Percentiles rank a stretch among this genome's conserved stretches.
Evolutionary conservation across 1,140 invertebrate genomes (phyloP).

Genomic region (Metopolophium dirhodum): DNA sequence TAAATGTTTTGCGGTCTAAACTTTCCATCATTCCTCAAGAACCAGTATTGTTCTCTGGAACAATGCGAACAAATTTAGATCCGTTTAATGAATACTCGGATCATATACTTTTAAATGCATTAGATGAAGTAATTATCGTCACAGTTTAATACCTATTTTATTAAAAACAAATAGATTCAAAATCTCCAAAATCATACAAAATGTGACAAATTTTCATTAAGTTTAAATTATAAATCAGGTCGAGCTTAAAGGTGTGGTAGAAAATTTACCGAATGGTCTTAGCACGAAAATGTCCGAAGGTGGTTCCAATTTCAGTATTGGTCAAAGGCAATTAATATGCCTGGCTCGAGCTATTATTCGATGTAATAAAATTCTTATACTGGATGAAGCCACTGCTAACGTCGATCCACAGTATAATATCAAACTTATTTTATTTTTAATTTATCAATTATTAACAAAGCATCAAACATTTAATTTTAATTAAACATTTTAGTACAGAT

Average conservation of each 20-base stretch:
- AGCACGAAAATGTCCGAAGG: conserved; percentile 63
- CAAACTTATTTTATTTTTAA: not conserved
- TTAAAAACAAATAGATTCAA: not conserved
- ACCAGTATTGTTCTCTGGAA: conserved; percentile 59
- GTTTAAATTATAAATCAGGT: conserved; percentile 56
- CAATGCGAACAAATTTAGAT: not conserved
- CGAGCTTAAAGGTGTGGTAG: conserved; percentile 60
- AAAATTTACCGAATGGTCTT: conserved; percentile 59
- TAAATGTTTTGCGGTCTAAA: conserved; percentile 74
- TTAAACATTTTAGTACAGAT: conserved; percentile 67
- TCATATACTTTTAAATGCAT: conserved; percentile 67
- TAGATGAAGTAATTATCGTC: conserved; percentile 65
- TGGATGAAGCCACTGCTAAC: conserved; percentile 78
- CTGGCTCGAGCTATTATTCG: conserved; percentile 80
- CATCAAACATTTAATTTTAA: not conserved
- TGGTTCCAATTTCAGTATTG: conserved; percentile 82
- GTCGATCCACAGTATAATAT: conserved; percentile 72
- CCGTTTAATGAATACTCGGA: conserved; percentile 63
- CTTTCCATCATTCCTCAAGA: conserved; percentile 85
- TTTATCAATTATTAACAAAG: not conserved
- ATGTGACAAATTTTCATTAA: not conserved
- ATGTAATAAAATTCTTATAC: conserved; percentile 75
- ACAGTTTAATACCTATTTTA: not conserved
- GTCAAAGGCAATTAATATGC: conserved; percentile 85
- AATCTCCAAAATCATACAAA: not conserved